Evolutionary conservation across 1,140 invertebrate species (phyloP), one percentile per base, ranked within the genome.

Genomic region (Wasmannia auropunctata): DNA sequence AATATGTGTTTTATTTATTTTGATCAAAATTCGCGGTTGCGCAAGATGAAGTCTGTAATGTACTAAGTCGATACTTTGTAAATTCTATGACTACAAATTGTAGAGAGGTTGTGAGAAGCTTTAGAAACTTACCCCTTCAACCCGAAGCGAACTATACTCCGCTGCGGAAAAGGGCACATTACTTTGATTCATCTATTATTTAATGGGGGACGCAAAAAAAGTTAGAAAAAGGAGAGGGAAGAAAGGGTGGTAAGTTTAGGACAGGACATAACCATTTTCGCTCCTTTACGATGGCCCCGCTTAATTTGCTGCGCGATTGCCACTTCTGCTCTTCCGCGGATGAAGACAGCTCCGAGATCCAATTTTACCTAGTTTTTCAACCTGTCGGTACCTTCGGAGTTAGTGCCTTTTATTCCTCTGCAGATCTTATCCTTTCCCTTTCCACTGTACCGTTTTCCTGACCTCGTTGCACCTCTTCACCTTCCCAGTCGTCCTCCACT

Each of bases 261-360:
- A 74, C 62, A 58, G 54, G 16, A n/a, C 67, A 81, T 87, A 91
- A 91, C 62, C 85, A 65, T 89, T 91, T 80, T 87, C 76, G 37
- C 54, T 75, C 72, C 63, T 88, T 84, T 77, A 81, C 72, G 86
- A 80, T 25, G 77, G 37, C 16, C 19, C 65, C 58, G 31, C 80
- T 88, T 91, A 91, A 91, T 90, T 88, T 86, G 67, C 88, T 51
- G 70, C 72, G 79, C 87, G 86, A 91, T 88, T 90, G 81, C 85
- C 85, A 89, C 81, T 77, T 88, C 49, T 58, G 31, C 62, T 62
- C 62, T 46, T 11, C 28, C 51, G 72, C 51, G 37, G 46, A 76
- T 43, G 51, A 49, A 40, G 74, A 74, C 70, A 74, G 62, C 62
- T 37, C 58, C 22, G n/a, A 25, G 62, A 89, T 89, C 87, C 81